phyloP scores from a whole-genome alignment of 2,113 vertebrate species.

The Corvus hawaiiensis region DNA sequence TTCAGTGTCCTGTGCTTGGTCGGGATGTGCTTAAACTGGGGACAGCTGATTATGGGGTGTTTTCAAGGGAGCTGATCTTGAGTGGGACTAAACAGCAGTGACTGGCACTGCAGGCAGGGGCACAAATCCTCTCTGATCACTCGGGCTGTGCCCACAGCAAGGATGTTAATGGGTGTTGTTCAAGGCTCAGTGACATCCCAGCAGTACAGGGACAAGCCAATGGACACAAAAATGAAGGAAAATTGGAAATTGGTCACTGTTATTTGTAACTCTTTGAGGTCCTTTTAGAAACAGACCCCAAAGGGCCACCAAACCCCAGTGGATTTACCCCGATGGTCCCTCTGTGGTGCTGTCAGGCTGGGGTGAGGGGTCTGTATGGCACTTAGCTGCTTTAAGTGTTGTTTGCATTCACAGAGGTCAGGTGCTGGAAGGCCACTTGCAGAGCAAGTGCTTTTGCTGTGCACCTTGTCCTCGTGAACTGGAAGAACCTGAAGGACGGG shows the following conservation, averaged over 20 bases:
- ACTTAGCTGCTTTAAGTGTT: neutral
- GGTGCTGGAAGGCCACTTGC: neutral
- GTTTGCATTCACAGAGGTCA: neutral
- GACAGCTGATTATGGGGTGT: neutral
- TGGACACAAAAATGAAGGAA: neutral
- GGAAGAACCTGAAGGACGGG: conserved; percentile 41
- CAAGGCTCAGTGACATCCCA: neutral
- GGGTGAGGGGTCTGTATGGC: neutral
- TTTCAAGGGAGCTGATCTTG: neutral
- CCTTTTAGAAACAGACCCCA: neutral
- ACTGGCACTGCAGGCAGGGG: neutral
- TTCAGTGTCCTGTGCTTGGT: accelerated
- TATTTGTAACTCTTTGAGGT: neutral
- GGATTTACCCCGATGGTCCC: neutral
- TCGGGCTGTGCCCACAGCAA: accelerated
- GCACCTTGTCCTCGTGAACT: neutral
- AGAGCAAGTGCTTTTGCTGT: neutral
- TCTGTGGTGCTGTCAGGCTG: accelerated
- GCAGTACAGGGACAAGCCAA: neutral
- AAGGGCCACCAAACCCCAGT: neutral
- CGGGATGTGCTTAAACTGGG: neutral
- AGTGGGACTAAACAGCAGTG: neutral
- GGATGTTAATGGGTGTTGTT: no score
- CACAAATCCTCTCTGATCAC: neutral
- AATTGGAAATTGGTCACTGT: neutral